A percentile compares a stretch with the other conserved stretches of the same genome.
These are phyloP conservation scores for Malurus cyaneus DNA, from an alignment of 2,113 vertebrate species.

Conservation along the genomic window DNA sequence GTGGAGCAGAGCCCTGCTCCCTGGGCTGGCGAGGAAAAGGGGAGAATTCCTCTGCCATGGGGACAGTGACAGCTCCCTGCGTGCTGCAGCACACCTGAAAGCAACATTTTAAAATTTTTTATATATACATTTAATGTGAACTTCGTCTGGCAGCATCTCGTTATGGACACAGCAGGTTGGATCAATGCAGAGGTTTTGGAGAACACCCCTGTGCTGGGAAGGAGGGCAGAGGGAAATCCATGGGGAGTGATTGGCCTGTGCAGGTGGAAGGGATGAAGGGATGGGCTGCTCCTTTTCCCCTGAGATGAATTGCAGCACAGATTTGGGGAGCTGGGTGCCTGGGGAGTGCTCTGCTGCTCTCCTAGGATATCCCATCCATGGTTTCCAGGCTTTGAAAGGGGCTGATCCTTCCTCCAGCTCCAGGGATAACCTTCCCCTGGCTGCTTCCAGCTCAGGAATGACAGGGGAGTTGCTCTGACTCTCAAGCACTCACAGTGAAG, in stretches of 20 bases:
- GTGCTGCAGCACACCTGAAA: background rate
- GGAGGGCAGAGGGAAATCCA: background rate
- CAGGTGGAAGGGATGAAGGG: background rate
- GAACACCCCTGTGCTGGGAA: background rate
- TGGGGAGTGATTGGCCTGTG: background rate
- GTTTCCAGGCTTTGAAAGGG: background rate
- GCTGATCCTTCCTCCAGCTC: background rate
- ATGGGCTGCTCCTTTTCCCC: background rate
- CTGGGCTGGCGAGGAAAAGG: background rate
- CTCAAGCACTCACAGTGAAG: background rate
- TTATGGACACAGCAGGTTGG: background rate
- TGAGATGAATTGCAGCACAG: background rate
- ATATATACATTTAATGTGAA: background rate
- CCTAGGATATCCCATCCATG: background rate
- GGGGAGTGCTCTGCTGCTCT: accelerated
- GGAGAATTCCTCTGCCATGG: accelerated
- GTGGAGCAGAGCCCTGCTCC: background rate
- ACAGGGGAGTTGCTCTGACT: background rate
- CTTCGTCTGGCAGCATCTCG: background rate
- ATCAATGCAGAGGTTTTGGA: background rate
- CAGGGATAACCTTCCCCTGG: background rate
- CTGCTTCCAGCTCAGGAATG: accelerated
- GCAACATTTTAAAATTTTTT: background rate
- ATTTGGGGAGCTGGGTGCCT: background rate
- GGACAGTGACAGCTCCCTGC: background rate